Base-by-base conservation (phyloP, 2,113 vertebrate species). In the Hoplias malabaricus region DNA sequence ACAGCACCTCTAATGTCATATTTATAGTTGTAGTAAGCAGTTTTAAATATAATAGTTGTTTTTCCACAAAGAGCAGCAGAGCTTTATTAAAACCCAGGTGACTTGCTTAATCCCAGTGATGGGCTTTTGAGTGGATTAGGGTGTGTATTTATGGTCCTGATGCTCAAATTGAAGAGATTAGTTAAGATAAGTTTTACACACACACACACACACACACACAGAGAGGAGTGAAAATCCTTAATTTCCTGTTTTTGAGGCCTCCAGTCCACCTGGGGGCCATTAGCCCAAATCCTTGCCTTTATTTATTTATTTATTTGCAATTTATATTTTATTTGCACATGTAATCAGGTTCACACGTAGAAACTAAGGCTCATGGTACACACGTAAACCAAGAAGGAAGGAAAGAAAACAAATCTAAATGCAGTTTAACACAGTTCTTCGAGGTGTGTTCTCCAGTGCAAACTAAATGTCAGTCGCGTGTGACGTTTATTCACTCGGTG, bases 101-200 rank as follows among this genome's bases (percentile, higher is more conserved):
- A 13, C 19, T 42, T 65, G 19, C 19, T 42, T 65, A 63, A 65
- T 56, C 69, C 69, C 9, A 16, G n/a, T 73, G 16, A 40, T 73
- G 53, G 21, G 23, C 54, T 42, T 48, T 19, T 25, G 54, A 69
- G 59, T 61, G 69, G 63, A 54, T 74, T 75, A 40, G 21, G 21
- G 23, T 23, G 68, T 62, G 33, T 62, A 67, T 69, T 61, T 73
- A 23, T 50, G 21, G 23, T 38, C 16, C 63, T 23, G 29, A 5
- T 63, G 31, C 54, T 66, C 50, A 12, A 68, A 19, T 66, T 61
- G 59, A 48, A 59, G 33, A 62, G 61, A 59, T 10, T 34, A 29
- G n/a, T n/a, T n/a, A n/a, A n/a, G n/a, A 36, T 12, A 5, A 10
- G 43, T n/a, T 13, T 25, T 54, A 36, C 4, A n/a, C 46, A 21